phyloP scores from a whole-genome alignment of 2,113 vertebrate species.

The Oncorhynchus clarkii region DNA sequence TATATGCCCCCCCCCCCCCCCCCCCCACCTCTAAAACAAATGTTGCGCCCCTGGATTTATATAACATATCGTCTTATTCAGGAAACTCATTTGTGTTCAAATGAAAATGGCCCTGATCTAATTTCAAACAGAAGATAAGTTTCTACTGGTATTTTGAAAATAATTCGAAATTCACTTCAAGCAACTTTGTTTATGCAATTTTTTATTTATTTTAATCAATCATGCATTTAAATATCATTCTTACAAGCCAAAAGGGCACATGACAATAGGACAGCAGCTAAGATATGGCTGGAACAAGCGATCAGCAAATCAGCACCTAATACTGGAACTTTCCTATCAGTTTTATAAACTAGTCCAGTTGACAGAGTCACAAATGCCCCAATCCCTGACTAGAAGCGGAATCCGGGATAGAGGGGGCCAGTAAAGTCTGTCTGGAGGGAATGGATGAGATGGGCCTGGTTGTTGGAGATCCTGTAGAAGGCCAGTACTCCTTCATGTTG shows the following conservation, averaged over 20 bases:
- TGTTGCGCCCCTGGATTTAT: neutral
- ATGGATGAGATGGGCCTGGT: slow-evolving; percentile 66
- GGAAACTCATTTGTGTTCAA: too few species aligned
- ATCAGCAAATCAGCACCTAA: too few species aligned
- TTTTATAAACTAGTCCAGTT: slow-evolving; percentile 43
- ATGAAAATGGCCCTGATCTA: too few species aligned
- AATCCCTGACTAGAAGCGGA: slow-evolving; percentile 68
- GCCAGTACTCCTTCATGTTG: slow-evolving; percentile 68
- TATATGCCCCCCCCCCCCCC: too few species aligned
- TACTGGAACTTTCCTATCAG: too few species aligned
- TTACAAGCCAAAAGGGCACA: neutral
- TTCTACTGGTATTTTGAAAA: too few species aligned
- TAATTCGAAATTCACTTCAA: too few species aligned
- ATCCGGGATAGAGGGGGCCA: slow-evolving; percentile 66
- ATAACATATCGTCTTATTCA: neutral
- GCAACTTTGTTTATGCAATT: too few species aligned
- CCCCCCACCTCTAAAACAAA: too few species aligned
- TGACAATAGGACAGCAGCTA: too few species aligned
- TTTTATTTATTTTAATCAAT: neutral
- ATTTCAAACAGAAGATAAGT: too few species aligned
- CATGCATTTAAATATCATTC: neutral
- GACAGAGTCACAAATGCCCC: slow-evolving; percentile 60
- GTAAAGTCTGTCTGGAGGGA: slow-evolving; percentile 59
- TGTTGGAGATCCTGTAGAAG: slow-evolving; percentile 65
- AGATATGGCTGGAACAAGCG: too few species aligned